Base-by-base conservation (phyloP, 2,888 invertebrate genomes). In the Limnephilus marmoratus region DNA sequence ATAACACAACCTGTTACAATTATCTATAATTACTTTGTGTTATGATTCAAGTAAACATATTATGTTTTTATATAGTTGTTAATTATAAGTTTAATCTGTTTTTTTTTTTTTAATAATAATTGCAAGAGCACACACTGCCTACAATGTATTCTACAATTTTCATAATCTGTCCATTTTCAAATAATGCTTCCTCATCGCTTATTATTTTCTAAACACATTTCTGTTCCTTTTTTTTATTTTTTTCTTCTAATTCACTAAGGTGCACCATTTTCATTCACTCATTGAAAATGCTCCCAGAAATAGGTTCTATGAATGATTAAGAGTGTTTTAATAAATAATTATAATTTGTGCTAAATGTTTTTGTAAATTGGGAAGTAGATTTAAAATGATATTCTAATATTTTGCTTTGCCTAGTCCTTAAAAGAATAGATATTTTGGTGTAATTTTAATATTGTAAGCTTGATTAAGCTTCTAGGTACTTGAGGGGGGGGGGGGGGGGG, bases 351-450 rank as follows among this genome's bases (percentile, higher is more conserved):
- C 88, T 88, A 88, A 88, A 88, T 88, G 49, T 53, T 90, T 81
- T 81, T 41, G 90, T 90, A 80, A 80, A 34, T 29, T 45, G 89
- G 90, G 81, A 41, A 37, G 90, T 90, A 90, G 45, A 81, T 90
- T 81, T 90, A 90, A 81, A 90, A 85, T 80, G 90, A 91, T 90
- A 90, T 90, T 91, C 80, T 91, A 90, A 90, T 90, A 49, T 90
- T 91, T 91, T 89, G 85, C 90, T 91, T 91, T 53, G 91, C 87
- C 90, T 90, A 90, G 89, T 90, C 90, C 83, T 90, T 82, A 91
- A 86, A 85, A 91, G 31, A 85, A 91, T 91, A 91, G 91, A 90
- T 91, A 91, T 91, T 85, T 91, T 89, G 91, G 85, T 90, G 89
- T 91, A 91, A 90, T 90, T 91, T 91, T 82, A 82, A 91, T 68